phyloP scores from a whole-genome alignment of 2,797 vertebrate species.

The Dromococcyx pavoninus region DNA sequence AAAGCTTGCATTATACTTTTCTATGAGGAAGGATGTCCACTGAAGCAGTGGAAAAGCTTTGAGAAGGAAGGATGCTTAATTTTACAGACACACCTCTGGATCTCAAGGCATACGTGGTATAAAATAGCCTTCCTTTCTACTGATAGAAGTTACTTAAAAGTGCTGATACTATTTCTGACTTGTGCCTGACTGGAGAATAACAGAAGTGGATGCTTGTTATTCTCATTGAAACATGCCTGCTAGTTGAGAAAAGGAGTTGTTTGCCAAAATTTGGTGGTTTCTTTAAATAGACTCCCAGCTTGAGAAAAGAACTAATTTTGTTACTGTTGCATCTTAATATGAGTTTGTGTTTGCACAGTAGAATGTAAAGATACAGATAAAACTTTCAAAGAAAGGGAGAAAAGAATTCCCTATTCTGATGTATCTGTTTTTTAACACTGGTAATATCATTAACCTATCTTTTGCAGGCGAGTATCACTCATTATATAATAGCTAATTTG shows the following conservation, averaged over 20 bases:
- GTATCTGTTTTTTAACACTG: background rate
- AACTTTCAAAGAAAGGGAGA: background rate
- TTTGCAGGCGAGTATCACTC: background rate
- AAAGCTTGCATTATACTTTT: background rate
- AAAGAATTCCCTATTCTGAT: background rate
- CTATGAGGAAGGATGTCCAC: background rate
- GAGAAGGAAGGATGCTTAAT: background rate
- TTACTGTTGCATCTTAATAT: background rate
- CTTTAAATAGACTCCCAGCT: background rate
- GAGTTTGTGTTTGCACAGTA: background rate
- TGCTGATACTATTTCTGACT: background rate
- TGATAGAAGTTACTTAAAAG: background rate
- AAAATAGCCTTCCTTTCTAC: background rate
- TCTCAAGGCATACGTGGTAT: background rate
- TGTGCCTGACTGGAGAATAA: background rate
- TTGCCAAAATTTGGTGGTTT: background rate
- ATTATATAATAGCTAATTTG: background rate
- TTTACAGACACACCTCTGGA: background rate
- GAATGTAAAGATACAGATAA: background rate
- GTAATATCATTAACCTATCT: background rate
- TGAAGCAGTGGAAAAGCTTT: background rate
- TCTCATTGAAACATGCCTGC: background rate
- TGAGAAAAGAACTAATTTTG: background rate
- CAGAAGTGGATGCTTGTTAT: background rate
- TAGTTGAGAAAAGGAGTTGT: background rate